Percentiles rank a stretch among this genome's conserved stretches.
These are phyloP conservation scores for Umimayanthus chanpuru DNA, from an alignment of 92 coral and sea anemone species.

Conservation along the genomic window DNA sequence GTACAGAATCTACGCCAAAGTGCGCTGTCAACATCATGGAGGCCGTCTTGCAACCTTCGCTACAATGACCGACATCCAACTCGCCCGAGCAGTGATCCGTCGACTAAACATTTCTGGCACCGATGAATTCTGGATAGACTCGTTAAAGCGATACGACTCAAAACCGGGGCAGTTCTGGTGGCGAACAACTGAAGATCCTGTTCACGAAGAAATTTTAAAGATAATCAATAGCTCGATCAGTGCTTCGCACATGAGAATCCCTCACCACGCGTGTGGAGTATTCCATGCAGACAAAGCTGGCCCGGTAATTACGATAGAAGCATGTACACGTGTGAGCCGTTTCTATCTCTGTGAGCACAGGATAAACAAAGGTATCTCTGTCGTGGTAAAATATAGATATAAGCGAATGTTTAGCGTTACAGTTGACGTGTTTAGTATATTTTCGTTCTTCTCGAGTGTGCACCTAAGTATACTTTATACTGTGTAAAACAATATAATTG, in stretches of 20 bases:
- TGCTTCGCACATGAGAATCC: neutral
- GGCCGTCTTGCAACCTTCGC: neutral
- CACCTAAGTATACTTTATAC: too few relatives aligned
- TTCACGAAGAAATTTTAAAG: neutral
- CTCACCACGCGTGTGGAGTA: neutral
- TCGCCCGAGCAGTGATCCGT: neutral
- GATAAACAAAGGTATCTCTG: neutral
- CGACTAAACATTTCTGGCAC: neutral
- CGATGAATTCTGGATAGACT: neutral
- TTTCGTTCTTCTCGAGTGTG: too few relatives aligned
- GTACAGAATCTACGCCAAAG: neutral
- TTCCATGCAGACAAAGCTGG: neutral
- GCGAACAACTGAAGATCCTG: neutral
- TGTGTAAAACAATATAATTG: too few relatives aligned
- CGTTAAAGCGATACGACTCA: neutral
- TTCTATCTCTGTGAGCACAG: neutral
- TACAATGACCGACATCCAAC: neutral
- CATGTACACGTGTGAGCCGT: neutral
- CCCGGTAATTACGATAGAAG: neutral
- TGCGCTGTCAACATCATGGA: neutral
- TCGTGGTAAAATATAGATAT: neutral
- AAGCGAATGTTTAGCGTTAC: too few relatives aligned
- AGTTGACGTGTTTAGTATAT: too few relatives aligned
- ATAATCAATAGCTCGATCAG: neutral
- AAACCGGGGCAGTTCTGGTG: neutral